Evolutionary conservation across 2,888 invertebrate genomes (phyloP), one percentile per base, ranked within the genome.

Genomic region (Pyrrhosoma nymphula): DNA sequence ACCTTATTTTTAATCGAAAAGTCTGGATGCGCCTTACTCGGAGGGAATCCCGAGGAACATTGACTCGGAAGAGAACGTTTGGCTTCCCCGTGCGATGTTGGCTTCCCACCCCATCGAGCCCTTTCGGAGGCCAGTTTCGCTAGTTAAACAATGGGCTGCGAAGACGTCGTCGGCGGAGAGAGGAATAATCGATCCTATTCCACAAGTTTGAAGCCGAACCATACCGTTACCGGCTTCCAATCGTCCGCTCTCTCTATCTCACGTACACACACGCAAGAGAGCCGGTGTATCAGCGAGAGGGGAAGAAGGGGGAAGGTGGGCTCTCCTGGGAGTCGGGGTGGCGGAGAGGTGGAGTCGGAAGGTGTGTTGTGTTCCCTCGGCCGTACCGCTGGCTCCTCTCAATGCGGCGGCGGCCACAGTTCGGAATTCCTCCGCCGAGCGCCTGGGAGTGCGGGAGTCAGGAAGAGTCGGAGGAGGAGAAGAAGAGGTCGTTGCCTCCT

Each of bases 401-500:
- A 12, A 18, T n/a, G 16, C 82, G 35, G 35, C 55, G 56, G 56
- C 39, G 89, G 89, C 47, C 56, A 82, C 82, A 47, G 89, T 56
- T 56, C 55, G 89, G 89, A 55, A 89, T 89, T 89, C 89, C 89
- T 56, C 89, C 89, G 56, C 89, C n/a, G 89, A 47, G 56, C 56
- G 56, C 89, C 89, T n/a, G 55, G 89, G 89, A n/a, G 89, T 55
- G 89, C 89, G 89, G 89, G n/a, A 89, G 89, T 30, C 56, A n/a
- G 88, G 88, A 39, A 39, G 47, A 47, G 47, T 47, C 47, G 47
- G 39, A n/a, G n/a, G 88, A 47, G 47, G 35, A 23, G 47, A n/a
- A 47, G 56, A 16, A 56, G 89, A 89, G 89, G 89, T 89, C 89
- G 89, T 89, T 89, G 89, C 89, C 89, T 89, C 89, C 89, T 89